Evolutionary conservation across 2,888 invertebrate species (phyloP).

Genomic region (Drosophila mercatorum): DNA sequence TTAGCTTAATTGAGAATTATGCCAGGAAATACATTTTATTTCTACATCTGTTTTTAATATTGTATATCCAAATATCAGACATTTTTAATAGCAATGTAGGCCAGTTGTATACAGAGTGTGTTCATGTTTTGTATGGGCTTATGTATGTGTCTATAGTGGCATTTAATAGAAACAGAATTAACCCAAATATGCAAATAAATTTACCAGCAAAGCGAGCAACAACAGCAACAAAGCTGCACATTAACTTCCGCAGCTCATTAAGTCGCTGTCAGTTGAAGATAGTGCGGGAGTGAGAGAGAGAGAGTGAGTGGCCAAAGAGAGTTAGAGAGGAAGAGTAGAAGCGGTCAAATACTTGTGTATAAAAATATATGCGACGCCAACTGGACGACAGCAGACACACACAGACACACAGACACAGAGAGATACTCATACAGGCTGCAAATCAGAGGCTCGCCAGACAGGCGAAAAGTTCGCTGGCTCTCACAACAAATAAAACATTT

Average conservation of each 20-base stretch:
- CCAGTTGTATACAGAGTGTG: conserved; percentile 42
- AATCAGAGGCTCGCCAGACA: conserved; percentile 34
- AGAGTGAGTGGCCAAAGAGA: too few relatives aligned
- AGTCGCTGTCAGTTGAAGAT: conserved; percentile 67
- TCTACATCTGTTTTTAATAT: background rate
- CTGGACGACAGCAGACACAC: conserved; percentile 66
- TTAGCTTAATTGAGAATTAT: too few relatives aligned
- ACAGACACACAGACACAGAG: conserved; percentile 12
- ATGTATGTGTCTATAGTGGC: conserved; percentile 6
- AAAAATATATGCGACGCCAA: conserved; percentile 79
- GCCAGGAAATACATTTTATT: too few relatives aligned
- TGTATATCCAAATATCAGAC: background rate
- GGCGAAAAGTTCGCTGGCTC: conserved; percentile 32
- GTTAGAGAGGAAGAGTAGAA: conserved; percentile 22
- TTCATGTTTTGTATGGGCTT: background rate
- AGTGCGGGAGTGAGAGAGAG: background rate
- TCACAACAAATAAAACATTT: conserved; percentile 68
- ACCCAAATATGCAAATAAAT: conserved; percentile 80
- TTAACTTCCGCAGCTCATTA: conserved; percentile 81
- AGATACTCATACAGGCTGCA: conserved; percentile 1
- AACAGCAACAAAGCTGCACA: conserved; percentile 68
- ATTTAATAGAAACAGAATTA: conserved; percentile 64
- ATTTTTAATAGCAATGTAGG: background rate
- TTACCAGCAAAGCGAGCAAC: conserved; percentile 50
- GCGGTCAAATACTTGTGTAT: conserved; percentile 63